Evolutionary conservation across 2,888 invertebrate species (phyloP).

Genomic region (Sisyra terminalis): DNA sequence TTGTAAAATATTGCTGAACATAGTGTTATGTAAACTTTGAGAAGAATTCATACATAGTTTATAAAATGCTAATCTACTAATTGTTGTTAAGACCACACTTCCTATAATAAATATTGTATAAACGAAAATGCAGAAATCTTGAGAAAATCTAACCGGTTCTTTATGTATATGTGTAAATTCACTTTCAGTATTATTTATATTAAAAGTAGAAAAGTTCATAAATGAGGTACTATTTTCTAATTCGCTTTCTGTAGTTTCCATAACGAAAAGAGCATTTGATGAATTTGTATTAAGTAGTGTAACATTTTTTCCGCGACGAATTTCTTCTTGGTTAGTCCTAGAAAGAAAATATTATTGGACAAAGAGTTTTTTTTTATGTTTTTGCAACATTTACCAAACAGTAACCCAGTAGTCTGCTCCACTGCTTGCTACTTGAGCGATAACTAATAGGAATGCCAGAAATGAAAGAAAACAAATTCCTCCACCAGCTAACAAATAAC

Average conservation of each 20-base stretch:
- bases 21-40: slow-evolving; percentile 53
- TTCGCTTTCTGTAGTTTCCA: no score
- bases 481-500: slow-evolving; percentile 56
- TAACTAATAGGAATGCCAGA: slow-evolving; percentile 36
- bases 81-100: slow-evolving; percentile 42
- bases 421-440: slow-evolving; percentile 53
- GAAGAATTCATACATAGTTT: slow-evolving; percentile 61
- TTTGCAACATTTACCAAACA: slow-evolving; percentile 39
- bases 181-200: background rate
- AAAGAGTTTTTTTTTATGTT: background rate
- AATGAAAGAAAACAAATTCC: slow-evolving; percentile 34
- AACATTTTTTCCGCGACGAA: background rate
- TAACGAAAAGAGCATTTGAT: background rate
- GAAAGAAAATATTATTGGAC: background rate
- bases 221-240: background rate
- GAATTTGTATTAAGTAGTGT: background rate
- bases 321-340: slow-evolving; percentile 6
- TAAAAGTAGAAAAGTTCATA: background rate
- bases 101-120: slow-evolving; percentile 40
- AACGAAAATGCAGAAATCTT: slow-evolving; percentile 29
- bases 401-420: slow-evolving; percentile 64
- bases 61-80: slow-evolving; percentile 52
- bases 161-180: background rate
- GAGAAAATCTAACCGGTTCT: slow-evolving; percentile 1
- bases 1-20: slow-evolving; percentile 58